Evolutionary conservation across 1,140 invertebrate genomes (phyloP), one percentile per base, ranked within the genome.

Genomic region (Globodera ellingtonae): DNA sequence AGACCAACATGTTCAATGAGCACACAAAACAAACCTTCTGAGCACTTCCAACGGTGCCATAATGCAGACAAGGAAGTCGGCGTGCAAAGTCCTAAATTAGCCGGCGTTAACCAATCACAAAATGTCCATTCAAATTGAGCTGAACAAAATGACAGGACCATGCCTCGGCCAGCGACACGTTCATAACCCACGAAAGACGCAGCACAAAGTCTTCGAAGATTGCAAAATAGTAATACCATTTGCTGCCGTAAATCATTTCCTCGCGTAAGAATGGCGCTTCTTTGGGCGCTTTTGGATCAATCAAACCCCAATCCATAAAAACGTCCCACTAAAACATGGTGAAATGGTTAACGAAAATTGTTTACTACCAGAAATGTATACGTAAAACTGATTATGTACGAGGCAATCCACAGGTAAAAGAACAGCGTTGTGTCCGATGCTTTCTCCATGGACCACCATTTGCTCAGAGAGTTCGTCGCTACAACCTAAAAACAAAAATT

Each of bases 271-370:
- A 92, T 59, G 90, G 97, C 94, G 46, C 93, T 93, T 89, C 87
- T 72, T 86, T 89, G 9, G 88, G 87, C 15, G 94, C 93, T 77
- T 93, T 93, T 79, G 92, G 93, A 88, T 96, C 95, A 81, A 98
- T 93, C n/a, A 98, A 91, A 13, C 97, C 96, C 96, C 96, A 98
- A 92, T 98, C 96, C 94, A 98, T 96, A 90, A 95, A 95, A 6
- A 98, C 93, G 89, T 98, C 96, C 96, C 96, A 98, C 0, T 93
- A 93, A 7, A 80, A 79, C n/a, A 79, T 52, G 6, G 46, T 85
- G 95, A 95, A 0, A 94, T n/a, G n/a, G 66, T 21, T 93, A 93
- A 8, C 93, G 91, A 1, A 24, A n/a, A 76, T 24, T 8, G 50
- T 15, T 35, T 46, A 90, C 52, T 95, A 92, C 94, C 94, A 79